phyloP scores from a whole-genome alignment of 2,113 vertebrate species.

The Etheostoma cragini region DNA sequence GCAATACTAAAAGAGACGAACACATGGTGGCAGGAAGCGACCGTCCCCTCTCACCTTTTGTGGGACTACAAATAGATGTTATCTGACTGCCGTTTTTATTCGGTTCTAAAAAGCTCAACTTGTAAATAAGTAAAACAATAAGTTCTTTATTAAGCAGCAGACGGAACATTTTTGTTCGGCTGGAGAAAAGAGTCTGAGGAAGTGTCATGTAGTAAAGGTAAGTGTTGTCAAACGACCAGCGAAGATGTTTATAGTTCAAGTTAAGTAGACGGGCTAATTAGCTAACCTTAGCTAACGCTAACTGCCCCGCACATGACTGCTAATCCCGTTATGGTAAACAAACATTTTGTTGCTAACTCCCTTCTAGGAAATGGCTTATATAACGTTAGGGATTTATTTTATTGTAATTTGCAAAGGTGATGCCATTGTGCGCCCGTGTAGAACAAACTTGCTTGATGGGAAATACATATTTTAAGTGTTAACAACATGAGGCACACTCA shows the following conservation, averaged over 20 bases:
- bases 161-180: accelerated
- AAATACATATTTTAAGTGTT: background rate
- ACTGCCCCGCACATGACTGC: no score
- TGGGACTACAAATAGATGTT: background rate
- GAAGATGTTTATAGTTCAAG: background rate
- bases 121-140: background rate
- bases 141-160: no score
- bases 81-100: background rate
- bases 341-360: background rate
- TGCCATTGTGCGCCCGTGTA: background rate
- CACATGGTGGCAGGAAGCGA: background rate
- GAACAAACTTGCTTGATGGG: background rate
- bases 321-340: background rate
- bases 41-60: no score
- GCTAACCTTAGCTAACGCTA: background rate
- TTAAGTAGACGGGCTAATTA: background rate
- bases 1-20: background rate
- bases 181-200: background rate
- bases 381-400: background rate
- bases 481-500: no score
- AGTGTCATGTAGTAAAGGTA: background rate
- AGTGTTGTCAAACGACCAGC: background rate
- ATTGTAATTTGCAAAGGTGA: no score
- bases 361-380: no score
- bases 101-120: no score